phyloP scores from a whole-genome alignment of 2,888 invertebrate genomes.

The Drosophila anceps region DNA sequence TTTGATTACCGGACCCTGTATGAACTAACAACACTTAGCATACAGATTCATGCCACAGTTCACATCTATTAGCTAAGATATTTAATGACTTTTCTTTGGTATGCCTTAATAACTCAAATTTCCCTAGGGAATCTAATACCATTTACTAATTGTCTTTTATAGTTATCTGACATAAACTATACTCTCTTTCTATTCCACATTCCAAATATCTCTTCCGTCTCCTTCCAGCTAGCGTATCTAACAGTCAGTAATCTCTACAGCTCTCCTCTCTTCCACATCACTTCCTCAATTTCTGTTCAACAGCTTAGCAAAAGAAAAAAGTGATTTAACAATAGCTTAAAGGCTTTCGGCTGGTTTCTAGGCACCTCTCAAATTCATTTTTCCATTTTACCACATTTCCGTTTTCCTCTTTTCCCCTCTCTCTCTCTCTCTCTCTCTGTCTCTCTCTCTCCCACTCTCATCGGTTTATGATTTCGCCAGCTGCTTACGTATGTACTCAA shows the following conservation, averaged over 20 bases:
- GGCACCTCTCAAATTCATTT: neutral
- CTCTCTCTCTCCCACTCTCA: neutral
- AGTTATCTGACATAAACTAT: neutral
- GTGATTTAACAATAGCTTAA: constrained; percentile 10
- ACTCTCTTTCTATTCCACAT: neutral
- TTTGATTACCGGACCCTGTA: too few species aligned
- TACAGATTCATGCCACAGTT: too few species aligned
- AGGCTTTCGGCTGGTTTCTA: constrained; percentile 10
- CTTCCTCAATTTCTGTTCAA: neutral
- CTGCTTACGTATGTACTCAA: constrained; percentile 3
- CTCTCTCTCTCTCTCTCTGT: too few species aligned
- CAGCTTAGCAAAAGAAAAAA: neutral
- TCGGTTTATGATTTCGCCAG: constrained; percentile 5
- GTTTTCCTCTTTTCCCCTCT: neutral
- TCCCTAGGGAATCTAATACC: too few species aligned
- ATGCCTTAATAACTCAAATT: too few species aligned
- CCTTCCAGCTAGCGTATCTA: neutral
- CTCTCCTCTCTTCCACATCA: neutral
- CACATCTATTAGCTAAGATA: too few species aligned
- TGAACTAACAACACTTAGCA: too few species aligned
- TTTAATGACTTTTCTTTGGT: too few species aligned
- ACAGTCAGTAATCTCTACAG: neutral
- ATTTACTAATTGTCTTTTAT: too few species aligned
- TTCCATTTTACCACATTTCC: neutral
- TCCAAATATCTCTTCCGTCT: neutral